Conservation (phyloP, 2,113 vertebrate species). For the Mesitornis unicolor region DNA sequence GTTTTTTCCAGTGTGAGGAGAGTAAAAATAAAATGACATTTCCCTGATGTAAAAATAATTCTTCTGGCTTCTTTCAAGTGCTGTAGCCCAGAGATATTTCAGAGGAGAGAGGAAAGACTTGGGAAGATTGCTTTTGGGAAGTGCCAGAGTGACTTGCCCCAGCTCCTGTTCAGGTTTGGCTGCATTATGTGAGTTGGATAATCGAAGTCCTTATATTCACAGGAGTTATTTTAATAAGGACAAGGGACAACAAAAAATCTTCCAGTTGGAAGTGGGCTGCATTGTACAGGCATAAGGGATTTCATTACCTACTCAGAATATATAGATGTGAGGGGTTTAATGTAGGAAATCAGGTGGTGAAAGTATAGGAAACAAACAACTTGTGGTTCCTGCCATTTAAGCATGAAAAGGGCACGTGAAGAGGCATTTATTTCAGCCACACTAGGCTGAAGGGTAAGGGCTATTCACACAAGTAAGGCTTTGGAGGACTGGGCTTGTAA, state of each 20-base stretch:
- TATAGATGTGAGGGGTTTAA: not conserved
- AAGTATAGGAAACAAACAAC: not conserved
- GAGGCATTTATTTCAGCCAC: slow-evolving; percentile 23
- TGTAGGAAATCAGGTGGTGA: not conserved
- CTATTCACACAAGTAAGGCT: slow-evolving; percentile 6
- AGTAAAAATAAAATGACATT: slow-evolving; percentile 12
- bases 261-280: not conserved
- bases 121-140: not conserved
- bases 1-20: not conserved
- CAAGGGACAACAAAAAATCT: not conserved
- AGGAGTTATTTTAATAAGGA: not conserved
- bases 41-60: slow-evolving; percentile 13
- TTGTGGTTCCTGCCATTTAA: slow-evolving; percentile 15
- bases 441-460: not conserved
- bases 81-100: not conserved
- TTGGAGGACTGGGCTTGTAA: slow-evolving; percentile 12
- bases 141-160: not conserved
- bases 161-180: not conserved
- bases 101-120: not conserved
- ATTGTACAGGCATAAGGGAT: not conserved
- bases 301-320: not conserved
- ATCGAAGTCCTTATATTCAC: not conserved
- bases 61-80: not conserved
- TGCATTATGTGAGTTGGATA: not conserved
- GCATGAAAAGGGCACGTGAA: not conserved